Evolutionary conservation across 2,797 vertebrate species (phyloP), one percentile per base, ranked within the genome.

Genomic region (Dipus sagitta): DNA sequence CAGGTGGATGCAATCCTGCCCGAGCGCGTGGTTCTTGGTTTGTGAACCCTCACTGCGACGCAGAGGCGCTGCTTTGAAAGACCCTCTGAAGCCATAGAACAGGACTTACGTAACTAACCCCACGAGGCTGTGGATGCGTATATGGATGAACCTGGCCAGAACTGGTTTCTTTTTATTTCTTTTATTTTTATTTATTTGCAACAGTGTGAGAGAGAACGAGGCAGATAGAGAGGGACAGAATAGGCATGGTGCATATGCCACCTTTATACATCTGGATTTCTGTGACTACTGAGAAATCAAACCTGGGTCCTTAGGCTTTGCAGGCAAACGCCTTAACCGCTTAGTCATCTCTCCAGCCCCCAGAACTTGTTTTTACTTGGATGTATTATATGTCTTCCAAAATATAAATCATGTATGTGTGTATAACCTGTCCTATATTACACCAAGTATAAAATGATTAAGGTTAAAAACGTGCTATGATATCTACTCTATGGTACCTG

Each of bases 1-100:
- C 0, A 30, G 78, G 30, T 4, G 58, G 42, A 3, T 60, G 0
- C 11, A 1, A 14, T n/a, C 26, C 6, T 1, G 0, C 30, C 34
- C 30, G 34, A 34, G 52, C 12, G 0, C 1, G 54, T 58, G 26
- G 0, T n/a, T 17, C 77, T 42, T 17, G 12, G 78, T 38, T 0
- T 60, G 60, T 58, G 67, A 47, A 30, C 8, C 42, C 21, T 34
- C 10, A 0, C 47, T 81, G 2, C 52, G 2, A 1, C 9, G 52
- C 42, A 26, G 23, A 0, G n/a, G 82, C 88, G 82, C 67, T 24
- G 74, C 26, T 17, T 47, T 15, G 58, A 72, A 23, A 86, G 76
- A 34, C 68, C 84, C 89, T 94, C 86, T n/a, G 62, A 72, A 91
- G 64, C 82, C 23, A 2, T 4, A 38, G 47, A 4, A 0, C 6